These are phyloP conservation scores for Drosophila helvetica DNA, from an alignment of 2,888 invertebrate species.

Conservation along the genomic window DNA sequence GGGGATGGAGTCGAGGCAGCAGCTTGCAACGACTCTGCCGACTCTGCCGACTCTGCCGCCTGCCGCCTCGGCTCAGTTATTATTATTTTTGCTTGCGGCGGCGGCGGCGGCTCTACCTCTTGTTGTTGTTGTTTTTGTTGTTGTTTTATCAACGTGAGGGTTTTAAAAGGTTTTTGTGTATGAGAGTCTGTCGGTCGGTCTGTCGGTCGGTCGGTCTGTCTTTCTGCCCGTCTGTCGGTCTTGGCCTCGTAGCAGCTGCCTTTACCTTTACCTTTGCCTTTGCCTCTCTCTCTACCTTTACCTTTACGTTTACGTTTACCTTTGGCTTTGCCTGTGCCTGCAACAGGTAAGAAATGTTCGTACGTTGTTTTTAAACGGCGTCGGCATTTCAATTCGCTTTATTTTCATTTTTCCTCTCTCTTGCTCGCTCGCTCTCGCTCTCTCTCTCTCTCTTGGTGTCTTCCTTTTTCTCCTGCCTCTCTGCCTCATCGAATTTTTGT, in stretches of 20 bases:
- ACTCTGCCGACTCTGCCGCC: slow-evolving; percentile 48
- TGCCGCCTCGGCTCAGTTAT: slow-evolving; percentile 65
- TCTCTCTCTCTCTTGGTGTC: slow-evolving; percentile 6
- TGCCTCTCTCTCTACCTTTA: slow-evolving; percentile 12
- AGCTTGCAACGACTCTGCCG: slow-evolving; percentile 65
- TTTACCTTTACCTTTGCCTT: neutral
- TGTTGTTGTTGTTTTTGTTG: slow-evolving; percentile 58
- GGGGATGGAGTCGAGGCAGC: slow-evolving; percentile 45
- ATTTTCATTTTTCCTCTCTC: slow-evolving; percentile 49
- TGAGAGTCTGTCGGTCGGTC: slow-evolving; percentile 28
- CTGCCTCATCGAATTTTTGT: slow-evolving; percentile 47
- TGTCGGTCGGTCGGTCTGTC: slow-evolving; percentile 30
- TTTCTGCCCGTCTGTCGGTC: slow-evolving; percentile 22
- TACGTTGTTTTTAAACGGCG: slow-evolving; percentile 60
- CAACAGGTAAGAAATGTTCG: slow-evolving; percentile 77
- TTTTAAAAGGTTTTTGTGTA: slow-evolving; percentile 76
- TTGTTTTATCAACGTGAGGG: slow-evolving; percentile 72
- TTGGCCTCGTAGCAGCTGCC: slow-evolving; percentile 67
- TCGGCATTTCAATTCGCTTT: slow-evolving; percentile 68
- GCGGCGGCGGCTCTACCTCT: slow-evolving; percentile 47
- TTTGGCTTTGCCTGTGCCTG: slow-evolving; percentile 53
- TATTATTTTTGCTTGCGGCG: slow-evolving; percentile 73
- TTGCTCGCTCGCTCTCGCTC: neutral
- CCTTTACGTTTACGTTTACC: too few species aligned
- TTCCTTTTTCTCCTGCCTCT: slow-evolving; percentile 41